These are phyloP conservation scores for Notechis scutatus DNA, from an alignment of 2,113 vertebrate species.

Conservation along the genomic window DNA sequence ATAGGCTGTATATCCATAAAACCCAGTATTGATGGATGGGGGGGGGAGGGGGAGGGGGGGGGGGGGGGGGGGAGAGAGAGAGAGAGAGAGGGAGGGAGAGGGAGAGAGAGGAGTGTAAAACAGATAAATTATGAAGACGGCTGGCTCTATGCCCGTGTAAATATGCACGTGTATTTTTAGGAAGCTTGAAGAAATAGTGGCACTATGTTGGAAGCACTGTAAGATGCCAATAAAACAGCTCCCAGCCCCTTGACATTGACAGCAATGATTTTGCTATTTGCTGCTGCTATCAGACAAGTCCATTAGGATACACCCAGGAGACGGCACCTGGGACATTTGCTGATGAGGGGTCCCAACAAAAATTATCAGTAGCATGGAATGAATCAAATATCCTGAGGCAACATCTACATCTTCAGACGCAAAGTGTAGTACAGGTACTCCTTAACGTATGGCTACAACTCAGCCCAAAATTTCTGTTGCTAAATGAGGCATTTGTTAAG, in stretches of 20 bases:
- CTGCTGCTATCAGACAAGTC: too few relatives aligned
- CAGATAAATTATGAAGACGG: neutral
- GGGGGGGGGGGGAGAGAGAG: neutral
- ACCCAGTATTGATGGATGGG: neutral
- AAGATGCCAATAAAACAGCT: neutral
- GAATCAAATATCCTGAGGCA: neutral
- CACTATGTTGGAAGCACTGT: neutral
- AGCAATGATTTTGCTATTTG: neutral
- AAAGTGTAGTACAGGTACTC: neutral
- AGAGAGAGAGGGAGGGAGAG: neutral
- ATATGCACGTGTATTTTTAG: neutral
- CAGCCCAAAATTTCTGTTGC: neutral
- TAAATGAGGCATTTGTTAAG: too few relatives aligned
- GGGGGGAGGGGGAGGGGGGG: fast-evolving
- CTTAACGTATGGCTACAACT: neutral
- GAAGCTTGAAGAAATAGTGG: neutral
- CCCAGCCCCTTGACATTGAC: neutral
- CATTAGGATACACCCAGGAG: neutral
- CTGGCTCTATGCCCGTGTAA: neutral
- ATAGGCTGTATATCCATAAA: neutral
- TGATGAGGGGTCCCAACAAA: neutral
- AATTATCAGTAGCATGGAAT: neutral
- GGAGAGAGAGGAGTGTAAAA: neutral
- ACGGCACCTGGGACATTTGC: neutral
- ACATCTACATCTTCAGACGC: neutral